phyloP scores from a whole-genome alignment of 2,113 vertebrate genomes.

The Columbina picui region DNA sequence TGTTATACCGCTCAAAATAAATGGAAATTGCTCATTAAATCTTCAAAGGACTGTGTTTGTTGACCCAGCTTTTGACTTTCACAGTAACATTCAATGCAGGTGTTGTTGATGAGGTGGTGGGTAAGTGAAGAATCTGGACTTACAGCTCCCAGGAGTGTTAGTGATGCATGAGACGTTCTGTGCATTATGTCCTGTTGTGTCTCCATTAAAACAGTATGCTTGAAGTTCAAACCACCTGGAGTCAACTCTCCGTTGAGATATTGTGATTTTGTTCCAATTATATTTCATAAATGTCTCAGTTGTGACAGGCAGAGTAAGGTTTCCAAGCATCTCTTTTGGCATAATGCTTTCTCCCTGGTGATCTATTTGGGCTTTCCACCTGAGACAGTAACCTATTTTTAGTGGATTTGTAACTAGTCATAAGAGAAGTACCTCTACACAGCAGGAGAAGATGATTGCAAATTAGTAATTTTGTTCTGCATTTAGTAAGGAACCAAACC shows the following conservation, averaged over 20 bases:
- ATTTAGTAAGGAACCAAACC: background rate
- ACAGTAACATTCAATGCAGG: background rate
- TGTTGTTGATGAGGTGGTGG: background rate
- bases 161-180: background rate
- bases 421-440: background rate
- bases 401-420: background rate
- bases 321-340: background rate
- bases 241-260: background rate
- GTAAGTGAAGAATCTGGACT: background rate
- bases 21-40: conserved; percentile 10
- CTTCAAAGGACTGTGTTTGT: background rate
- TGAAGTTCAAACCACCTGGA: background rate
- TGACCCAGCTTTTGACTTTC: background rate
- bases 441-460: background rate
- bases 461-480: background rate
- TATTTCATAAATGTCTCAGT: background rate
- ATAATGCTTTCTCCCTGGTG: background rate
- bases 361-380: background rate
- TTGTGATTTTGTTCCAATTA: background rate
- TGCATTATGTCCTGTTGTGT: background rate
- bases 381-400: background rate
- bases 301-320: background rate
- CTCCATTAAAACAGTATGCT: background rate
- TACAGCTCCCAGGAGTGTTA: background rate
- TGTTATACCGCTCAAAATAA: background rate